A percentile compares a stretch with the other conserved stretches of the same genome.
Conservation (phyloP, 2,113 vertebrate species). For the Odobenus rosmarus region DNA sequence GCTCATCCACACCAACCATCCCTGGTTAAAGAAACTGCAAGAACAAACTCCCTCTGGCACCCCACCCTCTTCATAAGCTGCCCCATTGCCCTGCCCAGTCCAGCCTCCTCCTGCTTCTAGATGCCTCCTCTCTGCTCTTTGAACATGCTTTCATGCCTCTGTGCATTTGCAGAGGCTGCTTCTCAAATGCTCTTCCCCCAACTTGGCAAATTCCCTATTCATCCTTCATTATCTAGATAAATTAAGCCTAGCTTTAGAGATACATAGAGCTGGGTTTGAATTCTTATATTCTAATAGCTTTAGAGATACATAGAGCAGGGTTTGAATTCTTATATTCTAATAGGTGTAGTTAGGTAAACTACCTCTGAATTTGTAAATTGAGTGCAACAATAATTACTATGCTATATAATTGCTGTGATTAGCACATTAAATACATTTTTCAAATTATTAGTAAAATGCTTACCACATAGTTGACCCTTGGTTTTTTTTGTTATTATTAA, state of each 20-base stretch:
- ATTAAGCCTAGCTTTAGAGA: conserved; percentile 20
- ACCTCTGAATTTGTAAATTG: conserved; percentile 47
- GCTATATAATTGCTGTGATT: conserved; percentile 49
- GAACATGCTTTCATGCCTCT: neutral
- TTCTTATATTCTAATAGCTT: conserved; percentile 43
- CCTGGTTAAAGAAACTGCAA: neutral
- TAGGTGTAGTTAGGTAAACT: conserved; percentile 56
- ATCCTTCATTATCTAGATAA: neutral
- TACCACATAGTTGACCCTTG: conserved; percentile 29
- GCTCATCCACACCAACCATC: neutral
- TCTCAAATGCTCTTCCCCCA: neutral
- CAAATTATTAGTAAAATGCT: conserved; percentile 49
- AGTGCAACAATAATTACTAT: conserved; percentile 54
- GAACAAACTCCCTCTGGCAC: neutral
- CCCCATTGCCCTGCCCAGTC: fast-evolving
- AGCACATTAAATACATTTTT: conserved; percentile 39
- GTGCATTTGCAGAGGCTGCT: neutral
- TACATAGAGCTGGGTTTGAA: conserved; percentile 5
- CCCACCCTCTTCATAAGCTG: neutral
- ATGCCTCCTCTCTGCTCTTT: neutral
- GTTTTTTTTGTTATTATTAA: conserved; percentile 54
- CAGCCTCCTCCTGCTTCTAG: too few species aligned
- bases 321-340: conserved; percentile 55
- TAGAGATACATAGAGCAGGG: neutral
- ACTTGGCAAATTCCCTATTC: neutral